These are phyloP conservation scores for Leptopilina syphax DNA, from an alignment of 2,888 invertebrate genomes.

Conservation along the genomic window DNA sequence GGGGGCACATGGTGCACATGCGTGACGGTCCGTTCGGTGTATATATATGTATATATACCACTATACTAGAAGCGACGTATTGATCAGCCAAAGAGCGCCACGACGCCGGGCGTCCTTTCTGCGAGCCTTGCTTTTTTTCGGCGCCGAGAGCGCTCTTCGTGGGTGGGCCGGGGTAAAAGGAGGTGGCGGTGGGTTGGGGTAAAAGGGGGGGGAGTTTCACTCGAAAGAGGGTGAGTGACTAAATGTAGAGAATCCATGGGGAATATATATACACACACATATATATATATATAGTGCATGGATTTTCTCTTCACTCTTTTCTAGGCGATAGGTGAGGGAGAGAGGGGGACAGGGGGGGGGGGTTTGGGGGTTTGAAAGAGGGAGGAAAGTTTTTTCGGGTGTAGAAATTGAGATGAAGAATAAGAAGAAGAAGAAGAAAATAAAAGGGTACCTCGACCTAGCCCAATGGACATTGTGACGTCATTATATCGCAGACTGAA, in stretches of 20 bases:
- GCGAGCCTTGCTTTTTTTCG: slow-evolving; percentile 75
- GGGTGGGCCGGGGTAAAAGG: slow-evolving; percentile 49
- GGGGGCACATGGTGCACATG: slow-evolving; percentile 72
- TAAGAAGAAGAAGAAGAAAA: slow-evolving; percentile 42
- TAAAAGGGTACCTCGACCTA: slow-evolving; percentile 63
- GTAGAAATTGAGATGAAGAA: no score
- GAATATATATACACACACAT: no score
- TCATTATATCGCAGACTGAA: slow-evolving; percentile 53
- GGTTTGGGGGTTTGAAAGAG: no score
- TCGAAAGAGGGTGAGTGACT: slow-evolving; percentile 41
- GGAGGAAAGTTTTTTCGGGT: no score
- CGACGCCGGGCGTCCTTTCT: slow-evolving; percentile 76
- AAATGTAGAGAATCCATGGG: no score
- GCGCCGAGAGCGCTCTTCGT: slow-evolving; percentile 53
- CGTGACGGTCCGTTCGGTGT: slow-evolving; percentile 76
- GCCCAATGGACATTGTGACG: slow-evolving; percentile 72
- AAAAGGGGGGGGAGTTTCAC: slow-evolving; percentile 44
- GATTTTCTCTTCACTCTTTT: slow-evolving; percentile 6
- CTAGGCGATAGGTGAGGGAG: no score
- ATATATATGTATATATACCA: slow-evolving; percentile 47
- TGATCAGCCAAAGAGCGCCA: slow-evolving; percentile 77
- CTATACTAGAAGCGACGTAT: slow-evolving; percentile 72
- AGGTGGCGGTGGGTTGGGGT: slow-evolving; percentile 46
- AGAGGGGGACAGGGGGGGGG: no score
- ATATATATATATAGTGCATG: slow-evolving; percentile 13